phyloP scores from a whole-genome alignment of 2,888 invertebrate species.

The Polyommatus icarus region DNA sequence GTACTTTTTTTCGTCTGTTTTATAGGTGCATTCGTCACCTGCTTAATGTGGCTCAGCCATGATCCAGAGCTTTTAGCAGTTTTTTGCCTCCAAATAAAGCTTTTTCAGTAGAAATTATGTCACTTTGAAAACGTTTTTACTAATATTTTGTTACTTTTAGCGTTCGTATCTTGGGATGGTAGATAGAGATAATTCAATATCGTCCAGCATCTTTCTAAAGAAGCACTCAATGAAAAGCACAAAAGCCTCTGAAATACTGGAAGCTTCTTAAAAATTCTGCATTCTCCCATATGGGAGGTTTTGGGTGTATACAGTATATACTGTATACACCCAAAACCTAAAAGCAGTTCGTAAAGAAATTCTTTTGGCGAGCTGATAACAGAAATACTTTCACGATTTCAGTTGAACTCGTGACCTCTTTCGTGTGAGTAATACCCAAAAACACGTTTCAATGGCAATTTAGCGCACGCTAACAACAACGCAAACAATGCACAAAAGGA shows the following conservation, averaged over 20 bases:
- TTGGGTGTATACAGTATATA: too few relatives aligned
- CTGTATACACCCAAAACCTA: not conserved
- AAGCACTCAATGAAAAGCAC: not conserved
- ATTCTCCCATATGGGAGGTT: not conserved
- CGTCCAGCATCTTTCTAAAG: too few relatives aligned
- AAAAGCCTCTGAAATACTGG: not conserved
- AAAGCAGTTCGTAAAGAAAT: not conserved
- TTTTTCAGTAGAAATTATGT: not conserved
- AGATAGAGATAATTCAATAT: too few relatives aligned
- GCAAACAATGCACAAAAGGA: constrained; percentile 2
- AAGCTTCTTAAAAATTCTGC: not conserved
- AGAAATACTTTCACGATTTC: constrained; percentile 25
- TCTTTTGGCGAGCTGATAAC: constrained; percentile 12
- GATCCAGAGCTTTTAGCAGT: not conserved
- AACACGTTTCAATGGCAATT: constrained; percentile 19
- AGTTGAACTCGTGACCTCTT: constrained; percentile 22
- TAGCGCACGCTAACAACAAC: constrained; percentile 25
- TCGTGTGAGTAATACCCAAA: constrained; percentile 16
- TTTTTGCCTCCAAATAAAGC: not conserved
- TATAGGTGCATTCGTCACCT: not conserved
- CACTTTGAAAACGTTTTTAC: too few relatives aligned
- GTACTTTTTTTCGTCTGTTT: not conserved
- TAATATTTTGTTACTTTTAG: too few relatives aligned
- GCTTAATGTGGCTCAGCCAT: not conserved
- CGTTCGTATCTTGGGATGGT: too few relatives aligned